Evolutionary conservation across 2,797 vertebrate species (phyloP).

Genomic region (Coregonus ussuriensis): DNA sequence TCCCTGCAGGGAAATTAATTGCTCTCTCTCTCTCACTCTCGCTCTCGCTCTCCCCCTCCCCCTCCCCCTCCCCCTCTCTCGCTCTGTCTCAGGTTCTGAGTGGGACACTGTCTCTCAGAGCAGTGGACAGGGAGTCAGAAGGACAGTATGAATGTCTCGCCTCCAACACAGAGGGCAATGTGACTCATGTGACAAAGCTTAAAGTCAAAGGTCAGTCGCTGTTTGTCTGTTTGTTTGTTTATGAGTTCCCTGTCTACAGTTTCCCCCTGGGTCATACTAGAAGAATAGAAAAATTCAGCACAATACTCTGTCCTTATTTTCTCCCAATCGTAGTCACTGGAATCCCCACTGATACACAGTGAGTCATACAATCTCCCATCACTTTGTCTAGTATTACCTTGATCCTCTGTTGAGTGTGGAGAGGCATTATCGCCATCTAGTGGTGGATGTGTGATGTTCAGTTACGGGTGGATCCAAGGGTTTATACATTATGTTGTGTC

Average conservation of each 20-base stretch:
- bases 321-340: background rate
- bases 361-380: background rate
- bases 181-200: conserved; percentile 79
- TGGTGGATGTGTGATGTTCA: conserved; percentile 16
- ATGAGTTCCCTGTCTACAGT: background rate
- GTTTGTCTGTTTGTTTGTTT: background rate
- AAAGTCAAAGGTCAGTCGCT: conserved; percentile 84
- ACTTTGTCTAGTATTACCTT: background rate
- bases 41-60: background rate
- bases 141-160: conserved; percentile 89
- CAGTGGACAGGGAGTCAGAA: conserved; percentile 71
- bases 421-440: conserved; percentile 26
- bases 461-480: too few relatives aligned
- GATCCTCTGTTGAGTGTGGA: background rate
- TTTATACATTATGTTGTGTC: background rate
- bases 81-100: conserved; percentile 71
- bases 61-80: too few relatives aligned
- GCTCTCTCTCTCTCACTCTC: too few relatives aligned
- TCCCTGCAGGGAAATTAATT: too few relatives aligned
- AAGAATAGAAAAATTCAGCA: background rate
- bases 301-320: background rate
- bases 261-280: background rate
- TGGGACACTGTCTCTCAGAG: conserved; percentile 77
- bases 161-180: conserved; percentile 85
- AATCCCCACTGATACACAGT: background rate